Percentiles rank a stretch among this genome's conserved stretches.
Evolutionary conservation across 1,140 invertebrate species (phyloP).

Genomic region (Calephelis virginiensis): DNA sequence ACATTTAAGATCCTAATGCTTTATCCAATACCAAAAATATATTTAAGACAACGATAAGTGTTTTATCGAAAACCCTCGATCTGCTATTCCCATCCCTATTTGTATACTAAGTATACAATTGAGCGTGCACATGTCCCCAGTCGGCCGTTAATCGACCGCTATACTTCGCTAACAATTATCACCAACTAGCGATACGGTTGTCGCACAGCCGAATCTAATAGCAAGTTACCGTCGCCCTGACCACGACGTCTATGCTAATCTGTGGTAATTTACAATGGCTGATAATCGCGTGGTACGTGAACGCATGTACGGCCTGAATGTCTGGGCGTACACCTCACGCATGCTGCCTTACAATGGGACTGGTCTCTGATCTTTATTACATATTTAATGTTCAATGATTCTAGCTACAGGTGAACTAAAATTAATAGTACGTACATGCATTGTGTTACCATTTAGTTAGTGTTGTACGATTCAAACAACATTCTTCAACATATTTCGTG

Average conservation of each 20-base stretch:
- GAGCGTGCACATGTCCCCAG: conserved; percentile 31
- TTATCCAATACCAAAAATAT: no score
- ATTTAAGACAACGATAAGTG: no score
- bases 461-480: no score
- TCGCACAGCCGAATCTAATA: conserved; percentile 67
- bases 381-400: conserved; percentile 30
- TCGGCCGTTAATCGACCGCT: conserved; percentile 72
- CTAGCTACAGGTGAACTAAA: conserved; percentile 14
- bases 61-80: no score
- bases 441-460: background rate
- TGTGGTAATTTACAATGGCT: conserved; percentile 68
- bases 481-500: no score
- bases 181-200: conserved; percentile 62
- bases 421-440: conserved; percentile 1
- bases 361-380: conserved; percentile 51
- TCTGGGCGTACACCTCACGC: conserved; percentile 44
- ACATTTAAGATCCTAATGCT: no score
- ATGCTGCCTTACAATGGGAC: conserved; percentile 45
- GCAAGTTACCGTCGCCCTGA: conserved; percentile 55
- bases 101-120: conserved; percentile 18
- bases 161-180: conserved; percentile 67
- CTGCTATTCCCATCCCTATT: no score
- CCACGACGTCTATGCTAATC: conserved; percentile 74
- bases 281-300: conserved; percentile 76
- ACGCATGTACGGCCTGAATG: conserved; percentile 57